Conservation (phyloP, 2,888 invertebrate species). For the Saturnia japonica region DNA sequence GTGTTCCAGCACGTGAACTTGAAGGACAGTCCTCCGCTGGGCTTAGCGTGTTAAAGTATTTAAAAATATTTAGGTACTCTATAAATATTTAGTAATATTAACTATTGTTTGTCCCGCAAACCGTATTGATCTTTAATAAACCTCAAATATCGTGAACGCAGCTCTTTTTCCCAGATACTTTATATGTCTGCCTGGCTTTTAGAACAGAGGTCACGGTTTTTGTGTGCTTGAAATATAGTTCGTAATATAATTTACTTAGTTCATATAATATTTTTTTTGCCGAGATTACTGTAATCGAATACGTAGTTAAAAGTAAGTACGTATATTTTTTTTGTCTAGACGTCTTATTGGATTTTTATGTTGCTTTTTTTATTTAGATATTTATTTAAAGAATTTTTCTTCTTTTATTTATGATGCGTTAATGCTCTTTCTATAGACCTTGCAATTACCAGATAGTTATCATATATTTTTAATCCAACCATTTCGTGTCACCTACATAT, state of each 20-base stretch:
- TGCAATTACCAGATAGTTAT: too few relatives aligned
- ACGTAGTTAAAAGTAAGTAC: neutral
- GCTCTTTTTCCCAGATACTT: constrained; percentile 11
- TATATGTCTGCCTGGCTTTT: constrained; percentile 18
- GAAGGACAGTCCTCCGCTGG: too few relatives aligned
- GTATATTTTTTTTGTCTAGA: too few relatives aligned
- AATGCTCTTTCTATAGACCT: too few relatives aligned
- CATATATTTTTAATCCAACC: too few relatives aligned
- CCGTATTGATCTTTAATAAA: constrained; percentile 6
- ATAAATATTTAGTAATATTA: neutral
- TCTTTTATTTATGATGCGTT: too few relatives aligned
- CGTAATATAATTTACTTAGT: neutral
- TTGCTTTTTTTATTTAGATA: too few relatives aligned
- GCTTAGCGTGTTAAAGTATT: too few relatives aligned
- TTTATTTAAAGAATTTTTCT: too few relatives aligned
- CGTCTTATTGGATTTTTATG: too few relatives aligned
- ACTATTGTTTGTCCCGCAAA: neutral
- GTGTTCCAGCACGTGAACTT: too few relatives aligned
- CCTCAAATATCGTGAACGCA: constrained; percentile 5
- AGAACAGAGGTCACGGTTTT: constrained; percentile 13
- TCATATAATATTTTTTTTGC: constrained; percentile 5
- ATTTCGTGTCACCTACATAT: too few relatives aligned
- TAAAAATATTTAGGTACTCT: neutral
- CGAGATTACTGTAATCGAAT: constrained; percentile 12
- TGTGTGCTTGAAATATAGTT: constrained; percentile 21